Evolutionary conservation across 92 coral and sea anemone genomes (phyloP).

Genomic region (Epizoanthus rinbou): DNA sequence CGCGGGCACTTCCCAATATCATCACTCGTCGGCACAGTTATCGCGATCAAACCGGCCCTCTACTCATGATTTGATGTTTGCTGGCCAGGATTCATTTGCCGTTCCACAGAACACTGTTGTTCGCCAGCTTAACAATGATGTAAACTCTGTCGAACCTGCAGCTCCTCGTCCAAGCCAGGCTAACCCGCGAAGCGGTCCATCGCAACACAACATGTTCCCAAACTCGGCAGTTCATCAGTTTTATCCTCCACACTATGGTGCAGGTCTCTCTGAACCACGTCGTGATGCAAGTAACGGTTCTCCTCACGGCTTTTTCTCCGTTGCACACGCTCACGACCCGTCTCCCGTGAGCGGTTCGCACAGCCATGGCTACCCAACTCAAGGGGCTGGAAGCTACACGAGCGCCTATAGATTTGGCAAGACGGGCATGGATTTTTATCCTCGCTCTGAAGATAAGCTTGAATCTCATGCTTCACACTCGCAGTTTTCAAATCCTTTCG

Average conservation of each 20-base stretch:
- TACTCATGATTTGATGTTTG: slow-evolving; percentile 78
- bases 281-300: slow-evolving; percentile 85
- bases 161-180: slow-evolving; percentile 58
- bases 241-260: slow-evolving; percentile 82
- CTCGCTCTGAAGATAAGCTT: slow-evolving; percentile 73
- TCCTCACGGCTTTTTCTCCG: slow-evolving; percentile 92
- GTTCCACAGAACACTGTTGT: slow-evolving; percentile 68
- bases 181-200: slow-evolving; percentile 51
- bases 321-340: slow-evolving; percentile 88
- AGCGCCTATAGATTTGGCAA: slow-evolving; percentile 79
- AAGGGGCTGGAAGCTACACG: slow-evolving; percentile 63
- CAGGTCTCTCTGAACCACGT: slow-evolving; percentile 83
- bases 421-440: slow-evolving; percentile 68
- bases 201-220: slow-evolving; percentile 89
- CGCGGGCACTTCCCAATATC: slow-evolving; percentile 72
- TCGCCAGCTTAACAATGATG: slow-evolving; percentile 72
- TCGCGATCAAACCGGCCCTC: slow-evolving; percentile 83
- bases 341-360: slow-evolving; percentile 27
- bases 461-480: slow-evolving; percentile 64
- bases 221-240: slow-evolving; percentile 87
- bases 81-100: slow-evolving; percentile 76
- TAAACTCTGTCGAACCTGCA: slow-evolving; percentile 69
- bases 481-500: slow-evolving; percentile 87
- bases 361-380: slow-evolving; percentile 50
- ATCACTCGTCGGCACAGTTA: slow-evolving; percentile 75